Conservation (phyloP, 2,888 invertebrate genomes). For the Phalera bucephala region DNA sequence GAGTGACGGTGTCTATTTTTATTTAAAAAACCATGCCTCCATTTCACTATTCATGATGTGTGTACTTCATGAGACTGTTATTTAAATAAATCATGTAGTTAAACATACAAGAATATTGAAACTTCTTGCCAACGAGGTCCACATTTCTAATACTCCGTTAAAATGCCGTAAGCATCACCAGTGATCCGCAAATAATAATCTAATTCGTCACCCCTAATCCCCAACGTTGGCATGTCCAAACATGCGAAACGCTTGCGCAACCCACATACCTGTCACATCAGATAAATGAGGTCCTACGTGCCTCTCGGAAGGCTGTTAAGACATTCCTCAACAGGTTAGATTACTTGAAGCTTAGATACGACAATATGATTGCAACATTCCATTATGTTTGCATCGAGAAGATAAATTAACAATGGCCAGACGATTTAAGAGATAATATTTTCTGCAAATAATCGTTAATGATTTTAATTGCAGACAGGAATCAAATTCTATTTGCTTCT, state of each 20-base stretch:
- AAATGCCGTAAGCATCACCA: conserved; percentile 36
- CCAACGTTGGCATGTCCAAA: conserved; percentile 33
- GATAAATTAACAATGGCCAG: conserved; percentile 25
- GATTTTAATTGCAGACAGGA: not conserved
- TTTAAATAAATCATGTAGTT: too few species aligned
- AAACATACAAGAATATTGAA: too few species aligned
- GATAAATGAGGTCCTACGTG: conserved; percentile 61
- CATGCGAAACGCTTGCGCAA: conserved; percentile 21
- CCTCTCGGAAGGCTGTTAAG: conserved; percentile 49
- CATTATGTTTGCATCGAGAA: conserved; percentile 35
- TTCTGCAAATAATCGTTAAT: conserved; percentile 1
- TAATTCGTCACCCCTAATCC: conserved; percentile 57
- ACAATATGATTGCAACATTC: conserved; percentile 50
- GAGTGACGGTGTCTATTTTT: too few species aligned
- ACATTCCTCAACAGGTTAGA: conserved; percentile 63
- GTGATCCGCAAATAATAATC: conserved; percentile 59
- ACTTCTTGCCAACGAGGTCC: too few species aligned
- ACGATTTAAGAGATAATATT: conserved; percentile 11
- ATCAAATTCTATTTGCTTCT: too few species aligned
- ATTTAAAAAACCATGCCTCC: too few species aligned
- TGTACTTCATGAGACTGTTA: too few species aligned
- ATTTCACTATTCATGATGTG: too few species aligned
- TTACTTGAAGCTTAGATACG: conserved; percentile 45
- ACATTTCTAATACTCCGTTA: too few species aligned
- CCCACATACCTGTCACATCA: conserved; percentile 61